Evolutionary conservation across 2,113 vertebrate species (phyloP), one percentile per base, ranked within the genome.

Genomic region (Strix aluco): DNA sequence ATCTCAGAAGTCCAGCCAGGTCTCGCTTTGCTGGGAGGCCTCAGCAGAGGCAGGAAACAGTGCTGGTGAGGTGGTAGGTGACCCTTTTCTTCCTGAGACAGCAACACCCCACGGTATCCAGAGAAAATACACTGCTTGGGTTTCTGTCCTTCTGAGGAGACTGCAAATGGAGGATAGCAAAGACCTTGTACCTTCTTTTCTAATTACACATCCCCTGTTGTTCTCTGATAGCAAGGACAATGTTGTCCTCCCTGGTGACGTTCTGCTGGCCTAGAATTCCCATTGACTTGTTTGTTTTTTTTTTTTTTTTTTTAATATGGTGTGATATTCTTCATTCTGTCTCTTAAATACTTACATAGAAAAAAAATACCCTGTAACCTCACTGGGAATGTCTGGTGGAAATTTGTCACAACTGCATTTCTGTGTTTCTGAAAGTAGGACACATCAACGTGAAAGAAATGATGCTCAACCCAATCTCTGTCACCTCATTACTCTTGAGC

Each of bases 401-500:
- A 86, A 80, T 96, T 92, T 81, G 94, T 95, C 88, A 90, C 78
- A 70, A 90, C 55, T 78, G 59, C 49, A 62, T 81, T 91, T 90
- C 85, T 93, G 62, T 92, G 54, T 88, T 95, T 92, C 81, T 94
- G 55, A 90, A 97, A 97, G 78, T 81, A 93, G 85, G 88, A 90
- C 88, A 95, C 63, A 94, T 34, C 1, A 0, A 86, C 1, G 20
- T 81, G 85, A 95, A 96, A 96, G 88, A 93, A 96, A 95, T 73
- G 82, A 96, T 94, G 90, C 85, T 94, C 95, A 93, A 14, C 67
- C 59, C 62, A 70, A 83, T 92, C 90, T 88, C 88, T 96, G 95
- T 95, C 92, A 93, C 95, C 75, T 96, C 94, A 96, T 95, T 93
- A 96, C 59, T 96, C 96, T 96, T 95, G 79, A 92, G 71, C 79